Evolutionary conservation across 2,888 invertebrate genomes (phyloP), one percentile per base, ranked within the genome.

Genomic region (Serripes groenlandicus): DNA sequence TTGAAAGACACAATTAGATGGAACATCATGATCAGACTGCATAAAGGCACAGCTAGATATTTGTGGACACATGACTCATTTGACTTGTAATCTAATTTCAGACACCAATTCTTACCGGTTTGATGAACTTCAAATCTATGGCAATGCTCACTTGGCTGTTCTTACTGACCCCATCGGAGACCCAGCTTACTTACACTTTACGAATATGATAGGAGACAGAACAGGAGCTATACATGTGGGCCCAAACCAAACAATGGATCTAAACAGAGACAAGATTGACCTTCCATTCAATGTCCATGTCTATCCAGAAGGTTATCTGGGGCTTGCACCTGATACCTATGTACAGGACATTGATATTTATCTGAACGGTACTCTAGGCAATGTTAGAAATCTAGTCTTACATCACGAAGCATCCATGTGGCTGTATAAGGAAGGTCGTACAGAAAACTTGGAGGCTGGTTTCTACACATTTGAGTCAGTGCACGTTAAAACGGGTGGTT

Each of bases 121-220:
- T 71, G 76, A 92, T 56, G 92, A 92, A 81, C 79, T 92, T 11
- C 92, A 92, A 81, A 90, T 92, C n/a, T 92, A 88, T 60, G 92
- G 92, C 4, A 84, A 83, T 23, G 92, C 91, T 0, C 92, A 92
- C 35, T 83, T 92, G n/a, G 92, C 92, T 1, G 84, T 92, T 9
- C 79, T 89, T 37, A 91, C 90, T 3, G 77, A 90, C 18, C 88
- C 90, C 4, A 82, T 87, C 5, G 80, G 84, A 34, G 42, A 64
- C 4, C 37, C 37, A 0, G 90, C 91, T 3, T 85, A 75, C 5
- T 68, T 92, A 30, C 80, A 78, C 78, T 92, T 92, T 56, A 75
- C 83, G 34, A 88, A 91, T 84, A 92, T 92, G 90, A 92, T 92
- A 30, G 91, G 92, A 28, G 92, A 92, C 76, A 78, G 92, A 26